Percentiles rank a stretch among this genome's conserved stretches.
phyloP scores from a whole-genome alignment of 2,113 vertebrate genomes.

The Eupsittula cactorum region DNA sequence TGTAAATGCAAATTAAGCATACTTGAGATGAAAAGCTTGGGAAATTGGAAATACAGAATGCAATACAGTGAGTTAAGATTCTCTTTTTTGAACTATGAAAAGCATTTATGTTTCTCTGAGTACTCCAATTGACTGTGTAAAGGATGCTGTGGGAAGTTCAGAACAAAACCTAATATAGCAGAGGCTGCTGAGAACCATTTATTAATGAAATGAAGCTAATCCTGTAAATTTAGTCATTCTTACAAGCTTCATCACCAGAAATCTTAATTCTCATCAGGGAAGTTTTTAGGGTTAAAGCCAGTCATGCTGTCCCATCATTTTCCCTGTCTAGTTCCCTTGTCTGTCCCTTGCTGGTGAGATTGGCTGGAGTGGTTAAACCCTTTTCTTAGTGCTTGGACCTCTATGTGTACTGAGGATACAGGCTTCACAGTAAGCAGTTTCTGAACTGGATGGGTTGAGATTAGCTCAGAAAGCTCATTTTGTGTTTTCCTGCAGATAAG shows the following conservation, averaged over 20 bases:
- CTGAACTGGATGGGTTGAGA: not conserved
- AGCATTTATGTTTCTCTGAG: not conserved
- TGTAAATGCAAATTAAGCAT: not conserved
- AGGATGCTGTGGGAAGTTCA: not conserved
- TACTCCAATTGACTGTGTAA: not conserved
- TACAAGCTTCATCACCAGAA: not conserved
- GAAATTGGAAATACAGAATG: not conserved
- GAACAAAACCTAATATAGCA: not conserved
- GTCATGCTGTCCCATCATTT: not conserved
- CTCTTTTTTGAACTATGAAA: not conserved
- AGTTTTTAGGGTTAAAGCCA: not conserved
- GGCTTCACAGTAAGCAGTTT: not conserved
- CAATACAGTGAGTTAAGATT: not conserved
- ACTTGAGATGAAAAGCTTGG: not conserved
- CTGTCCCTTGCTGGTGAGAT: not conserved
- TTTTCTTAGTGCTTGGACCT: not conserved
- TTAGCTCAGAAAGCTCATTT: not conserved
- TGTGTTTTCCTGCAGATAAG: not conserved
- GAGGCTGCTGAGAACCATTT: not conserved
- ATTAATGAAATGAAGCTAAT: not conserved
- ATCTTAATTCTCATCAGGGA: not conserved
- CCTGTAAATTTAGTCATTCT: not conserved
- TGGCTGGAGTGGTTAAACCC: not conserved
- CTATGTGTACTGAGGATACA: not conserved
- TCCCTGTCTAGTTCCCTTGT: not conserved